phyloP scores from a whole-genome alignment of 2,888 invertebrate genomes.

The Drosophila fulvimacula region DNA sequence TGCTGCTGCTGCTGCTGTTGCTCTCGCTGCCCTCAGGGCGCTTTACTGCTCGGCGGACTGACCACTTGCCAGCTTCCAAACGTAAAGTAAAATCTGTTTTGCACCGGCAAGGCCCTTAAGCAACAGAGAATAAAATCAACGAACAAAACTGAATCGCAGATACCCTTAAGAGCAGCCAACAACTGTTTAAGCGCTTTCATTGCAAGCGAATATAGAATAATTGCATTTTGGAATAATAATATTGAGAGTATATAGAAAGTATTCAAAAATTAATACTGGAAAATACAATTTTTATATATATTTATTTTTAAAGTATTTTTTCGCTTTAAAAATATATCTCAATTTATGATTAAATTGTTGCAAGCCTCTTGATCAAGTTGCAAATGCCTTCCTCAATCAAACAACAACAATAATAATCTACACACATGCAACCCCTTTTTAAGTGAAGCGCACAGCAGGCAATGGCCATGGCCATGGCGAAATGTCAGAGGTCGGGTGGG shows the following conservation, averaged over 20 bases:
- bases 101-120: conserved; percentile 47
- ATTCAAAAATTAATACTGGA: neutral
- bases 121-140: conserved; percentile 16
- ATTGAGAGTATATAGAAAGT: neutral
- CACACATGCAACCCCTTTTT: conserved; percentile 55
- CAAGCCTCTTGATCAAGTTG: conserved; percentile 36
- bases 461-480: conserved; percentile 12
- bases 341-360: conserved; percentile 9
- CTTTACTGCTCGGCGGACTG: conserved; percentile 47
- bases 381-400: conserved; percentile 26
- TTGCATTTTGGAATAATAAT: neutral
- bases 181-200: neutral
- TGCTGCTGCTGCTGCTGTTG: conserved; percentile 6
- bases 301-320: too few relatives aligned
- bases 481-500: conserved; percentile 25
- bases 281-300: too few relatives aligned
- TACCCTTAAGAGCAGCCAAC: conserved; percentile 29
- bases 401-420: conserved; percentile 16
- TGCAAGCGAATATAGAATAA: neutral
- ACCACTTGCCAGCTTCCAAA: conserved; percentile 66
- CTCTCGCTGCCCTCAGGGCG: conserved; percentile 27
- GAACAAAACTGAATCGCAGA: conserved; percentile 13
- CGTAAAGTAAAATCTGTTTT: conserved; percentile 59
- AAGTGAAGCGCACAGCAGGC: conserved; percentile 37
- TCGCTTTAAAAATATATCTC: neutral